Evolutionary conservation across 1,140 invertebrate species (phyloP).

Genomic region (Aphidius gifuensis): DNA sequence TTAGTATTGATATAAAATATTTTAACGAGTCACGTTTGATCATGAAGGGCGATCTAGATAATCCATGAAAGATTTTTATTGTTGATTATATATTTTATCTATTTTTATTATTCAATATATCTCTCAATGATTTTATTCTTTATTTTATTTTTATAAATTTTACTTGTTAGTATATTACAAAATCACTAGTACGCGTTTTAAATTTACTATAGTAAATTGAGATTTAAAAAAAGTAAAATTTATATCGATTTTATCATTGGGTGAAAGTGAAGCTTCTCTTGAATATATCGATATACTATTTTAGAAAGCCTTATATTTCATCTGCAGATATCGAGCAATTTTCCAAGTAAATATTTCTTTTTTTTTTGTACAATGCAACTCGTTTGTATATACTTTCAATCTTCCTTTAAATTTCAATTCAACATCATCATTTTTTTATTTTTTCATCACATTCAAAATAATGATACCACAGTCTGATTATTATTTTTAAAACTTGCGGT

Average conservation of each 20-base stretch:
- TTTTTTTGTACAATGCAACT: neutral
- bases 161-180: too few relatives aligned
- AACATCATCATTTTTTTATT: too few relatives aligned
- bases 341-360: slow-evolving; percentile 1
- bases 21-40: slow-evolving; percentile 13
- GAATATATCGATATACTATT: slow-evolving; percentile 39
- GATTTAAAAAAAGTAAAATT: neutral
- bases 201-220: neutral
- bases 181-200: neutral
- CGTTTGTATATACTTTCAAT: neutral
- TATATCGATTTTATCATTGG: slow-evolving; percentile 1
- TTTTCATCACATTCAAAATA: too few relatives aligned
- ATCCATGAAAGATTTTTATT: neutral
- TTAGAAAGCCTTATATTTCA: slow-evolving; percentile 39
- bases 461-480: too few relatives aligned
- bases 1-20: neutral
- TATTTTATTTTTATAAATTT: neutral
- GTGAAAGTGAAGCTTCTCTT: slow-evolving; percentile 41
- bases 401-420: neutral
- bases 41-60: slow-evolving; percentile 7
- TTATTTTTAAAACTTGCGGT: too few relatives aligned
- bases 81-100: slow-evolving; percentile 15
- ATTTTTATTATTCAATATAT: slow-evolving; percentile 16
- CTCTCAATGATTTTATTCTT: neutral
- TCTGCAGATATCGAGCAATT: slow-evolving; percentile 12